phyloP scores from a whole-genome alignment of 2,888 invertebrate species.

The Plagiodera versicolora region DNA sequence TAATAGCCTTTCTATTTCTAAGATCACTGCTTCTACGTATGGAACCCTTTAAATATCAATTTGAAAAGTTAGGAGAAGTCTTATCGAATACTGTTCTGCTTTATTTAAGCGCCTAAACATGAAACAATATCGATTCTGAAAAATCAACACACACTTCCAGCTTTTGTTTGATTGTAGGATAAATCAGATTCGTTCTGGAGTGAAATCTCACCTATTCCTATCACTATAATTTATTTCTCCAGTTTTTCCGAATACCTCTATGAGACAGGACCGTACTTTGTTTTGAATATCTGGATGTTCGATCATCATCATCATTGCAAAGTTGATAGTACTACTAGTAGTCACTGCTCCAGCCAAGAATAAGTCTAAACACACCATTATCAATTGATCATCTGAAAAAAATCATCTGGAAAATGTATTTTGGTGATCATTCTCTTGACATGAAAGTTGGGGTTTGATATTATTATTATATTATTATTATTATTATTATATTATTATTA shows the following conservation, averaged over 20 bases:
- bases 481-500: too few relatives aligned
- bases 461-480: too few relatives aligned
- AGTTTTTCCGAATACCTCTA: slow-evolving; percentile 51
- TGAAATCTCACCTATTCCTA: slow-evolving; percentile 51
- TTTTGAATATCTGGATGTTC: slow-evolving; percentile 62
- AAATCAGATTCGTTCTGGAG: too few relatives aligned
- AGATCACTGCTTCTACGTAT: slow-evolving; percentile 60
- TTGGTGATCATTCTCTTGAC: too few relatives aligned
- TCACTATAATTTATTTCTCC: slow-evolving; percentile 56
- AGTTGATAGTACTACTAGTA: slow-evolving; percentile 65
- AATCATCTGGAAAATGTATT: too few relatives aligned
- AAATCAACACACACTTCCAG: too few relatives aligned
- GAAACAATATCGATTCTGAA: too few relatives aligned
- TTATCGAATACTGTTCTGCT: not conserved
- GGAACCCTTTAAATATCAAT: slow-evolving; percentile 52
- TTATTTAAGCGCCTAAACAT: too few relatives aligned
- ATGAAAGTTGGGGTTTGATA: too few relatives aligned
- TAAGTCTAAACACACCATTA: slow-evolving; percentile 67
- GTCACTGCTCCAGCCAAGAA: slow-evolving; percentile 70
- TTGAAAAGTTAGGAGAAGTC: not conserved
- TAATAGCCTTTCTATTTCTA: slow-evolving; percentile 57
- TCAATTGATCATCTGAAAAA: slow-evolving; percentile 67
- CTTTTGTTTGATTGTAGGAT: too few relatives aligned
- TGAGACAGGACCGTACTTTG: slow-evolving; percentile 61
- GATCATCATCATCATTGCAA: slow-evolving; percentile 63